Evolutionary conservation across 2,888 invertebrate genomes (phyloP).

Genomic region (Timandra comae): DNA sequence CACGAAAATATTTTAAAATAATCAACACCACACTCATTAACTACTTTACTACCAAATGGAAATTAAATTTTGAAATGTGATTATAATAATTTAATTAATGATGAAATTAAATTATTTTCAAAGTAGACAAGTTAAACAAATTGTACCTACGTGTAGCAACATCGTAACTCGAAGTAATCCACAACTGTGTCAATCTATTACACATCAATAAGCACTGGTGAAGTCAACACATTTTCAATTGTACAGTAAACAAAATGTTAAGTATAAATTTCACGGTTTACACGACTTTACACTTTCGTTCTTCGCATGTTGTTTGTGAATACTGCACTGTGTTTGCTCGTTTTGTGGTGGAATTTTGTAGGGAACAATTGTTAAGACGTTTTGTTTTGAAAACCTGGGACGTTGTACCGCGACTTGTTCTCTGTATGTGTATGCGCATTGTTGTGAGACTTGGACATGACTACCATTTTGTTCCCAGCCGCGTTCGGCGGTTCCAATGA

Average conservation of each 20-base stretch:
- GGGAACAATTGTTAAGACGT: constrained; percentile 60
- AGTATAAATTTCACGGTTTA: constrained; percentile 9
- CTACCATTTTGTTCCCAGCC: constrained; percentile 8
- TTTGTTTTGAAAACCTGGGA: constrained; percentile 68
- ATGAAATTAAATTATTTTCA: no score
- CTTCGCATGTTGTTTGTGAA: constrained; percentile 57
- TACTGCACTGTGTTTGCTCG: constrained; percentile 59
- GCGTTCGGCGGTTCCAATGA: neutral
- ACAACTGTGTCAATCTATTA: constrained; percentile 36
- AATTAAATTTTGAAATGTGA: no score
- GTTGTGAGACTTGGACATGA: constrained; percentile 51
- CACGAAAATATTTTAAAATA: no score
- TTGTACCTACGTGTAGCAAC: constrained; percentile 20
- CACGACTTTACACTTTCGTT: constrained; percentile 32
- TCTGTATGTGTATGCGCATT: constrained; percentile 49
- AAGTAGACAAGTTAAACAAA: no score
- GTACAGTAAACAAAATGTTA: constrained; percentile 14
- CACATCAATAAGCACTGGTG: constrained; percentile 46
- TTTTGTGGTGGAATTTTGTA: constrained; percentile 66
- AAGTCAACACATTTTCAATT: constrained; percentile 56
- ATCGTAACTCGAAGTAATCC: constrained; percentile 23
- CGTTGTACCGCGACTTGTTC: constrained; percentile 39
- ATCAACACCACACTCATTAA: no score
- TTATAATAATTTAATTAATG: no score
- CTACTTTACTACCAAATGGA: no score